phyloP scores from a whole-genome alignment of 2,113 vertebrate genomes.

The Spilogale gracilis region DNA sequence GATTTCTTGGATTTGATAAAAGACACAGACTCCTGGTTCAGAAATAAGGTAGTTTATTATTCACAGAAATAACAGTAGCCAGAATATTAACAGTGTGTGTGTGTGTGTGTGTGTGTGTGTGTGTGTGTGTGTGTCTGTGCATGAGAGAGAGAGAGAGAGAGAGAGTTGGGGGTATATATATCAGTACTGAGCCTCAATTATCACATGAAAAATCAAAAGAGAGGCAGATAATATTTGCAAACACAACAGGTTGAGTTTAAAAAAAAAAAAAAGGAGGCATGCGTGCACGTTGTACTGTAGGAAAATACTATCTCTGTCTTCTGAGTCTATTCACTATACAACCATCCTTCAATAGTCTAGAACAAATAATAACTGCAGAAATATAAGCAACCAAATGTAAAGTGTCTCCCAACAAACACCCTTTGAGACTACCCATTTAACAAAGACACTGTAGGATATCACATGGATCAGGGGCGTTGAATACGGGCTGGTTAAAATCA shows the following conservation, averaged over 20 bases:
- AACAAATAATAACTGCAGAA: background rate
- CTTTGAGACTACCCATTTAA: background rate
- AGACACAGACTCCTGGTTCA: background rate
- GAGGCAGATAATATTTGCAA: background rate
- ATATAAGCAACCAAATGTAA: background rate
- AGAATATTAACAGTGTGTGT: background rate
- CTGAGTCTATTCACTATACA: background rate
- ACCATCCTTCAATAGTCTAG: background rate
- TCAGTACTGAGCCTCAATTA: background rate
- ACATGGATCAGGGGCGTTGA: background rate
- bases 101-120: background rate
- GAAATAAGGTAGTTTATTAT: background rate
- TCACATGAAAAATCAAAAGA: background rate
- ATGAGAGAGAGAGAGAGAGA: no score
- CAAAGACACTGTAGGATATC: background rate
- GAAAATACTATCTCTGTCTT: background rate
- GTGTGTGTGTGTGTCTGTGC: background rate
- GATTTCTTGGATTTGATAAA: background rate
- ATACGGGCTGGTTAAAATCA: background rate
- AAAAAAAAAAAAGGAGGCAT: background rate
- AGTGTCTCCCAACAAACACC: background rate
- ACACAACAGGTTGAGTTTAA: background rate
- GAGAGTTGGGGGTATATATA: background rate
- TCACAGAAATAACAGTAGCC: background rate
- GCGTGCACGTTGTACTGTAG: background rate